Evolutionary conservation across 2,113 vertebrate genomes (phyloP).

Genomic region (Oryzias javanicus): DNA sequence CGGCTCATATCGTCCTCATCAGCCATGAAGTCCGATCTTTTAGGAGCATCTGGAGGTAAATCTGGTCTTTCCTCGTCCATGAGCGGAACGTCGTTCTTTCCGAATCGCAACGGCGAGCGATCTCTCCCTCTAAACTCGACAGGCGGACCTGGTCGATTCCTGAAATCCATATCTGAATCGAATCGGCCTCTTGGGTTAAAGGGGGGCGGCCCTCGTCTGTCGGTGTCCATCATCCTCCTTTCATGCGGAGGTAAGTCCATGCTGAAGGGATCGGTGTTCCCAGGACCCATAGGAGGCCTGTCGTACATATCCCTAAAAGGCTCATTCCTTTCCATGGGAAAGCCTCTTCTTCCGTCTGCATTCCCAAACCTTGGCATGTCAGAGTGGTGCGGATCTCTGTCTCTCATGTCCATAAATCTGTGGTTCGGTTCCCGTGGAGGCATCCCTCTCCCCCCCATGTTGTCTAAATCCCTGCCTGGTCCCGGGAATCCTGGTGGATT

Average conservation of each 20-base stretch:
- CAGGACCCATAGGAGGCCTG: constrained; percentile 56
- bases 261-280: constrained; percentile 56
- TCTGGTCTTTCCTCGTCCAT: constrained; percentile 65
- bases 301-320: constrained; percentile 68
- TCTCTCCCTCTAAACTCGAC: constrained; percentile 75
- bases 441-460: constrained; percentile 72
- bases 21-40: constrained; percentile 54
- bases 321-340: constrained; percentile 66
- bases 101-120: constrained; percentile 70
- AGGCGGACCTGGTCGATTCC: constrained; percentile 81
- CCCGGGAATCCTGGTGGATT: constrained; percentile 82
- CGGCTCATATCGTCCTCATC: constrained; percentile 47
- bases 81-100: constrained; percentile 50
- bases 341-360: constrained; percentile 72
- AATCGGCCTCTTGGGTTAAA: constrained; percentile 73
- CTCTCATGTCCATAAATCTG: constrained; percentile 83
- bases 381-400: constrained; percentile 80
- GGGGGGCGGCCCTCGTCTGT: constrained; percentile 80
- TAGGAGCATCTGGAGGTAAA: constrained; percentile 52
- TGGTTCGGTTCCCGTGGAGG: constrained; percentile 60
- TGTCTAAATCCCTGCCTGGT: constrained; percentile 66
- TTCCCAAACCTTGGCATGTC: constrained; percentile 82
- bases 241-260: constrained; percentile 75
- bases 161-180: constrained; percentile 85
- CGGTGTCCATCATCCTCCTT: constrained; percentile 84